These are phyloP conservation scores for Astropecten irregularis DNA, from an alignment of 53 echinoderm and acorn worm genomes.

Conservation along the genomic window DNA sequence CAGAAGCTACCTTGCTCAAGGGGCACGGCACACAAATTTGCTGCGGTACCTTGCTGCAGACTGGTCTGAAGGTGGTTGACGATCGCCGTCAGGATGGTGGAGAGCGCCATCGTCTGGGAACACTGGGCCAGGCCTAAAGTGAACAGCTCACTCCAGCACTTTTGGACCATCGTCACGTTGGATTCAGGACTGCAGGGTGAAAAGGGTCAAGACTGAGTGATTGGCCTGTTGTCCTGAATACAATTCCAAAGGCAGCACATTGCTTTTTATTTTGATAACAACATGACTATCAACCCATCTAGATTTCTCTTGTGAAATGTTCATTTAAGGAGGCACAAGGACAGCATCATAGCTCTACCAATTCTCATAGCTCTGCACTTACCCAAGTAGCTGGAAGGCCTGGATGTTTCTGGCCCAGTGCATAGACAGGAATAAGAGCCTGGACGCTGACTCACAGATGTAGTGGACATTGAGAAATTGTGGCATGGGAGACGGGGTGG, in stretches of 20 bases:
- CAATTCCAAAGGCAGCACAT: too few relatives aligned
- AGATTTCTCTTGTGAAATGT: too few relatives aligned
- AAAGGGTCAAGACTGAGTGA: too few relatives aligned
- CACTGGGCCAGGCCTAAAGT: constrained; percentile 97
- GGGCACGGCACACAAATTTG: constrained; percentile 54
- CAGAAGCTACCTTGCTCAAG: constrained; percentile 57
- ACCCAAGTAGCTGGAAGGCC: constrained; percentile 94
- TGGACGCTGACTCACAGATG: constrained; percentile 96
- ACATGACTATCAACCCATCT: too few relatives aligned
- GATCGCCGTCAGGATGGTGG: constrained; percentile 97
- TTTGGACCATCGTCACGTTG: constrained; percentile 97
- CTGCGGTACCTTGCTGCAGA: constrained; percentile 92
- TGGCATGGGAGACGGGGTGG: constrained; percentile 98
- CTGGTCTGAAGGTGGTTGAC: constrained; percentile 99
- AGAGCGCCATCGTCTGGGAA: constrained; percentile 97
- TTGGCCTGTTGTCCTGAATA: too few relatives aligned
- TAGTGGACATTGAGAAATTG: constrained; percentile 99
- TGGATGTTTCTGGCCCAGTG: constrained; percentile 99
- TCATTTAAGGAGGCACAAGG: too few relatives aligned
- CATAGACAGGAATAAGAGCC: constrained; percentile 98
- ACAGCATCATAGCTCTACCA: too few relatives aligned
- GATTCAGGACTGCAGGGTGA: constrained; percentile 75
- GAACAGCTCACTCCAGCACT: constrained; percentile 99
- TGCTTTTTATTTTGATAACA: too few relatives aligned
- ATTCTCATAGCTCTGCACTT: too few relatives aligned